phyloP scores from a whole-genome alignment of 2,888 invertebrate species.

The Zonitis immaculata region DNA sequence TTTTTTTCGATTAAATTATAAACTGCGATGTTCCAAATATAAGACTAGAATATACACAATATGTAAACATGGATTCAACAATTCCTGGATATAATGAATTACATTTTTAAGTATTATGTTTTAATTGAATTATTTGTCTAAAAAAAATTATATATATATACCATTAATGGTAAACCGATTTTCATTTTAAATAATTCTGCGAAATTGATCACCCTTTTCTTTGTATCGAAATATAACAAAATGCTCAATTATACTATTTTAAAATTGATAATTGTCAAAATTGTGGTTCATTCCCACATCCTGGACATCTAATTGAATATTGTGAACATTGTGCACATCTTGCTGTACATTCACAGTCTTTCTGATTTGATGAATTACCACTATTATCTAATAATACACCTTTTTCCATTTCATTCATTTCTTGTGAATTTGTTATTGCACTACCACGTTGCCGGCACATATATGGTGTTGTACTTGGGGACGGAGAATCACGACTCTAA shows the following conservation, averaged over 20 bases:
- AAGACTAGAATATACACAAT: slow-evolving; percentile 4
- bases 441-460: slow-evolving; percentile 75
- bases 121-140: background rate
- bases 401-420: slow-evolving; percentile 52
- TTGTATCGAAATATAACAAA: background rate
- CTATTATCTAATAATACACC: slow-evolving; percentile 47
- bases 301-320: background rate
- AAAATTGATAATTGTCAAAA: background rate
- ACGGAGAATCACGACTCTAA: slow-evolving; percentile 63
- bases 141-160: too few species aligned
- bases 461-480: slow-evolving; percentile 75
- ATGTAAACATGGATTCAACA: background rate
- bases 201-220: background rate
- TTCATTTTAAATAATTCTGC: background rate
- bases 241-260: too few species aligned
- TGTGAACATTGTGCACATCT: slow-evolving; percentile 12
- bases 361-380: slow-evolving; percentile 24
- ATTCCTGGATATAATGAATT: background rate
- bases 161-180: background rate
- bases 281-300: background rate
- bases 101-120: background rate
- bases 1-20: background rate
- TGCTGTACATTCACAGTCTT: slow-evolving; percentile 25
- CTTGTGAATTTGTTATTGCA: slow-evolving; percentile 47
- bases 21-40: background rate